Base-by-base conservation (phyloP, 2,113 vertebrate genomes). In the Catharus fuscescens region DNA sequence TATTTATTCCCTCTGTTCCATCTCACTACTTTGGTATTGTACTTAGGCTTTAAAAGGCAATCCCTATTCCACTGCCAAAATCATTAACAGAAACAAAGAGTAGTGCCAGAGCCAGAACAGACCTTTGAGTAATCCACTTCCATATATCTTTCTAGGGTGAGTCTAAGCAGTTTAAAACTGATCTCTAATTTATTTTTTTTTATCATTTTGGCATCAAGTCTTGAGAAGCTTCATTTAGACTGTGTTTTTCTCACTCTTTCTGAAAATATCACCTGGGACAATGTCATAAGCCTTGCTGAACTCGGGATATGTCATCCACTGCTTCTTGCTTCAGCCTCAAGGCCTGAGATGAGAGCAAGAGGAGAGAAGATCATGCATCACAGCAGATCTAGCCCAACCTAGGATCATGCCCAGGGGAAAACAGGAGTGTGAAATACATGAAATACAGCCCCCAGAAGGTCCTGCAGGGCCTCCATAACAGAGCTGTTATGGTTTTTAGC, bases 61-160 rank as follows among this genome's bases (percentile, higher is more conserved):
- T 88, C 50, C 32, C 15, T 69, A 40, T 69, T 72, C 74, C 80
- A 15, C 42, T 79, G 61, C 57, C 61, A 67, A 92, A 92, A 74
- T 34, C 47, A 72, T 85, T 80, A 69, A 17, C 25, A 69, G 82
- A 94, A 94, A 72, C 4, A 5, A 73, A n/a, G 48, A 69, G 34
- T 45, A 88, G 50, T 88, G 59, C 42, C 74, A 91, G 74, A 93
- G 70, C 44, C 70, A 95, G 85, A 65, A 69, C 28, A 76, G 66
- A 76, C 57, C 45, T 36, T 61, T 72, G 42, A 54, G 71, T 86
- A 85, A 92, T 80, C 42, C 45, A 6, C 36, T 34, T 57, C 59
- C 31, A 76, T 93, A 45, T 82, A 61, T 92, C 66, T 95, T 87
- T 60, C 23, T 80, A 69, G 92, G 12, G 54, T 42, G 20, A 93